These are phyloP conservation scores for Gobio gobio DNA, from an alignment of 2,113 vertebrate species.

Conservation along the genomic window DNA sequence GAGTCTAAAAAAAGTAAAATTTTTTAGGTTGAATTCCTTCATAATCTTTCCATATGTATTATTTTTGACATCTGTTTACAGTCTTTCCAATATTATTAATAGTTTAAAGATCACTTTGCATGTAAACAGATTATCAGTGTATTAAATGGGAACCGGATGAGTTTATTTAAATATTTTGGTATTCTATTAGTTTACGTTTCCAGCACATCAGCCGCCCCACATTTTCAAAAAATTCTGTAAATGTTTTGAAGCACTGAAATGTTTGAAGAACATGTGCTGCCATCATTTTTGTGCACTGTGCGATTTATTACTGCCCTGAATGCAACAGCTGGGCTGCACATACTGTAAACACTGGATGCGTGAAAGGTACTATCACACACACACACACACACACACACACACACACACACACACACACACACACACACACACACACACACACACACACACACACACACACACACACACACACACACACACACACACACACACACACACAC, in stretches of 20 bases:
- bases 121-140: neutral
- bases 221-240: neutral
- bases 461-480: too few species aligned
- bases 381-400: too few species aligned
- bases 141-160: neutral
- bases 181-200: constrained; percentile 13
- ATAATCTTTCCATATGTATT: neutral
- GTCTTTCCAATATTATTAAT: neutral
- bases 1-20: neutral
- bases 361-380: neutral
- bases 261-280: constrained; percentile 31
- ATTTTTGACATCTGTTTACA: neutral
- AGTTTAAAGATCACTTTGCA: neutral
- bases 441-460: too few species aligned
- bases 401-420: too few species aligned
- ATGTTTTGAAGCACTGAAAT: constrained; percentile 14
- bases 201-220: neutral
- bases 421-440: too few species aligned
- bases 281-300: neutral
- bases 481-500: too few species aligned
- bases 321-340: constrained; percentile 20
- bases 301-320: constrained; percentile 32
- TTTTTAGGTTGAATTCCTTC: neutral
- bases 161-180: neutral
- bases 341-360: constrained; percentile 1